A percentile compares a stretch with the other conserved stretches of the same genome.
phyloP scores from a whole-genome alignment of 2,888 invertebrate species.

The Tiliacea aurago region DNA sequence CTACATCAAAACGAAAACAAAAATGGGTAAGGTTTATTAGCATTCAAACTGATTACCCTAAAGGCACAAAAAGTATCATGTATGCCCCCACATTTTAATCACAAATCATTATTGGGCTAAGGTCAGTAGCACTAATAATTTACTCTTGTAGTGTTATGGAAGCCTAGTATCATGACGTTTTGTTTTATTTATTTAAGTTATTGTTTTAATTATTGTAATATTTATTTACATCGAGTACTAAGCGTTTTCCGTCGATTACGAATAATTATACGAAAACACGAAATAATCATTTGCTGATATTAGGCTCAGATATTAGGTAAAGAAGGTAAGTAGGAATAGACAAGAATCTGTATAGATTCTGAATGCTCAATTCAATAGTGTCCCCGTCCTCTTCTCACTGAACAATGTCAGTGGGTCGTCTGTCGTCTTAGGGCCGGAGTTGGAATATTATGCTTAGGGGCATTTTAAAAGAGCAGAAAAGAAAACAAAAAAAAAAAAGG shows the following conservation, averaged over 20 bases:
- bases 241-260: no score
- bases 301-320: no score
- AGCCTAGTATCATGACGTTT: constrained; percentile 68
- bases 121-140: constrained; percentile 5
- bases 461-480: no score
- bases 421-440: no score
- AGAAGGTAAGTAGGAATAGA: no score
- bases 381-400: no score
- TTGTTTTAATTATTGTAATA: constrained; percentile 45
- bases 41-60: not conserved
- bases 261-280: not conserved
- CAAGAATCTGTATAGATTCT: no score
- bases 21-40: not conserved
- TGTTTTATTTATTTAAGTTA: constrained; percentile 73
- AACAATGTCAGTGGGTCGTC: no score
- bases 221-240: not conserved
- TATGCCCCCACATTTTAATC: not conserved
- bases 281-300: not conserved
- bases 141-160: constrained; percentile 63
- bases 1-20: no score
- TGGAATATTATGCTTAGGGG: no score
- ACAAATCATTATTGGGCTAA: not conserved
- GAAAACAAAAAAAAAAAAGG: no score
- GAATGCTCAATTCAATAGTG: no score
- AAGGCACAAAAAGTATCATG: not conserved